A percentile compares a stretch with the other conserved stretches of the same genome.
Evolutionary conservation across 2,888 invertebrate genomes (phyloP).

Genomic region (Dynastes grantii): DNA sequence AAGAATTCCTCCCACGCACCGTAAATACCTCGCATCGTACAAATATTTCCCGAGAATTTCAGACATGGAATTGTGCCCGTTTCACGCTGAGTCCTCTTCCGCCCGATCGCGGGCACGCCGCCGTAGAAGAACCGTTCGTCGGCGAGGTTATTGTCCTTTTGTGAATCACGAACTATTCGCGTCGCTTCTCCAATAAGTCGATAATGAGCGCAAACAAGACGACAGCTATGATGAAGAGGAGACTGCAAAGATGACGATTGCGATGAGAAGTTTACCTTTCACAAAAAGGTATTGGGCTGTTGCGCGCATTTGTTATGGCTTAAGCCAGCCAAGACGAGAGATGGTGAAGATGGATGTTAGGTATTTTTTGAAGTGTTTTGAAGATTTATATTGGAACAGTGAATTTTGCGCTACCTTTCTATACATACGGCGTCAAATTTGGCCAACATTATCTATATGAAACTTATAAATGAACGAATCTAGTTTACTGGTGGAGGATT

Average conservation of each 20-base stretch:
- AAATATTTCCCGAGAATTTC: slow-evolving; percentile 12
- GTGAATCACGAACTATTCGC: slow-evolving; percentile 9
- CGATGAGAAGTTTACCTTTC: background rate
- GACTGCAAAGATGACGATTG: too few species aligned
- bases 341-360: too few species aligned
- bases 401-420: too few species aligned
- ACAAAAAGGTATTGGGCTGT: background rate
- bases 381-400: too few species aligned
- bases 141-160: slow-evolving; percentile 28
- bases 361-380: too few species aligned
- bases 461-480: too few species aligned
- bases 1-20: background rate
- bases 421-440: too few species aligned
- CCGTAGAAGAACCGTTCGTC: slow-evolving; percentile 20
- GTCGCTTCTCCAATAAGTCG: slow-evolving; percentile 7
- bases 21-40: background rate
- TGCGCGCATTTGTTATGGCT: too few species aligned
- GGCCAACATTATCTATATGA: too few species aligned
- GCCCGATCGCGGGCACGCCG: background rate
- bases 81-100: slow-evolving; percentile 1
- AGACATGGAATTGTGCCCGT: slow-evolving; percentile 9
- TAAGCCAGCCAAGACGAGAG: too few species aligned
- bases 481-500: too few species aligned
- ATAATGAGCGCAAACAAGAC: slow-evolving; percentile 10
- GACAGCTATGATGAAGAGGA: background rate